These are phyloP conservation scores for Matsumyia berberina DNA, from an alignment of 2,888 invertebrate genomes.

Conservation along the genomic window DNA sequence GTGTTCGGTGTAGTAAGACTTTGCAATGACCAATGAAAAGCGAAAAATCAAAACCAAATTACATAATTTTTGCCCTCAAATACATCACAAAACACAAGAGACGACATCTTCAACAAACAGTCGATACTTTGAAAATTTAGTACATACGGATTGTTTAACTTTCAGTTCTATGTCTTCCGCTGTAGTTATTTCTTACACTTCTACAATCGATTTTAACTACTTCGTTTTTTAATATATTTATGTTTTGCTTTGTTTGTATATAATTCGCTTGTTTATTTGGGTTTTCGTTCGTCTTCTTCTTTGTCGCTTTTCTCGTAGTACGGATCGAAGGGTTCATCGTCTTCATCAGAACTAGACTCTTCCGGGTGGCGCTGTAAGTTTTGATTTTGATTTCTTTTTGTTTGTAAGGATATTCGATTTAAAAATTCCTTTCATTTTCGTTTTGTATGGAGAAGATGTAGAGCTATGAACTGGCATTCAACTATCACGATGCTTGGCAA, in stretches of 20 bases:
- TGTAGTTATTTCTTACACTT: constrained; percentile 36
- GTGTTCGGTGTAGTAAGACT: constrained; percentile 25
- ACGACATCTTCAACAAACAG: constrained; percentile 39
- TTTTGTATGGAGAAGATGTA: constrained; percentile 26
- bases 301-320: constrained; percentile 82
- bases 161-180: constrained; percentile 24
- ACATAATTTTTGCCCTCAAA: background rate
- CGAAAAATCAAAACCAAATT: constrained; percentile 29
- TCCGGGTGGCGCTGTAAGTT: constrained; percentile 80
- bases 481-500: constrained; percentile 32
- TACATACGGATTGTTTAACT: constrained; percentile 58
- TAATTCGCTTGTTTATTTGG: constrained; percentile 33
- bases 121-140: constrained; percentile 34
- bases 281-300: constrained; percentile 78
- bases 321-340: constrained; percentile 83
- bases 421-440: constrained; percentile 3
- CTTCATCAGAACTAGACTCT: constrained; percentile 82
- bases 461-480: constrained; percentile 43
- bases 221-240: constrained; percentile 7
- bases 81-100: constrained; percentile 50
- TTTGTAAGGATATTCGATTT: constrained; percentile 34
- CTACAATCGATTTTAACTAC: constrained; percentile 15
- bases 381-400: constrained; percentile 51
- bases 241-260: constrained; percentile 8
- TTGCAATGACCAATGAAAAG: constrained; percentile 43